These are phyloP conservation scores for Odontesthes bonariensis DNA, from an alignment of 2,113 vertebrate genomes.

Conservation along the genomic window DNA sequence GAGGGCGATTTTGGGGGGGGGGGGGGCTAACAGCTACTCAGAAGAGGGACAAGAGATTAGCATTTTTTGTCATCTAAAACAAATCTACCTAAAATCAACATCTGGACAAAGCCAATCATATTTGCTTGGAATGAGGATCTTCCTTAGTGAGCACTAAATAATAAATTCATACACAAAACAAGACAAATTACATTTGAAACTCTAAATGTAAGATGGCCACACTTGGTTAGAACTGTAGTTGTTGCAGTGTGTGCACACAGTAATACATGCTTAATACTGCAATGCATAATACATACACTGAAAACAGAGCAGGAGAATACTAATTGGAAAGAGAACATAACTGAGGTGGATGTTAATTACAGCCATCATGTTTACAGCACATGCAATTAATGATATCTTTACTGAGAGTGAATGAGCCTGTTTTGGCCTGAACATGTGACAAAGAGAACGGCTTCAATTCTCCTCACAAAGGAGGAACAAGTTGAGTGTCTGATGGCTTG, in stretches of 20 bases:
- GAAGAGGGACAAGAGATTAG: too few species aligned
- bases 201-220: neutral
- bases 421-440: slow-evolving; percentile 28
- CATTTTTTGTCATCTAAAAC: too few species aligned
- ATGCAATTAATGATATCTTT: slow-evolving; percentile 16
- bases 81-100: too few species aligned
- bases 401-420: slow-evolving; percentile 18
- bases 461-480: slow-evolving; percentile 40
- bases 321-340: slow-evolving; percentile 3
- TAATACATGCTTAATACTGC: slow-evolving; percentile 8
- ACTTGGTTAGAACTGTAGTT: neutral
- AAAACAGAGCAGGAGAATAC: slow-evolving; percentile 1
- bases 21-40: too few species aligned
- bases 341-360: slow-evolving; percentile 22
- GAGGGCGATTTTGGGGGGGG: too few species aligned
- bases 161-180: neutral
- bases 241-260: neutral
- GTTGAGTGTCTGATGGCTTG: slow-evolving; percentile 27
- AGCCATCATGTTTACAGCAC: slow-evolving; percentile 12
- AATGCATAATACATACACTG: neutral
- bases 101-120: too few species aligned
- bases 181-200: neutral
- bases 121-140: neutral
- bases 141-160: neutral
- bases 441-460: slow-evolving; percentile 15